Evolutionary conservation across 2,888 invertebrate species (phyloP).

Genomic region (Sminthurinus aureus): DNA sequence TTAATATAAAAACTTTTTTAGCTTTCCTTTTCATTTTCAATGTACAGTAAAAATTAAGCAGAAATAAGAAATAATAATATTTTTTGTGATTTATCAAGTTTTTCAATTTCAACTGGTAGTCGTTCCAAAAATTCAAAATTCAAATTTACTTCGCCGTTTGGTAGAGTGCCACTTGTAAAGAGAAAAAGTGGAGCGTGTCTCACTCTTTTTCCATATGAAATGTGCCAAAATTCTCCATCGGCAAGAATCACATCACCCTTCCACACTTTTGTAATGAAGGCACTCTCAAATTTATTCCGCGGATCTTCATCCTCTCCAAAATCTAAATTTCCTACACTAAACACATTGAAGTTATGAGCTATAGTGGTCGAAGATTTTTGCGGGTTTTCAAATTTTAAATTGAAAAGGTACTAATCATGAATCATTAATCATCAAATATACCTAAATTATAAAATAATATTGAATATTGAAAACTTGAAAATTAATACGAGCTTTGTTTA

Average conservation of each 20-base stretch:
- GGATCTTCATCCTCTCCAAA: not conserved
- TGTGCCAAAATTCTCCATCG: slow-evolving; percentile 50
- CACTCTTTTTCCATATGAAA: slow-evolving; percentile 46
- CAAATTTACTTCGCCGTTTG: slow-evolving; percentile 49
- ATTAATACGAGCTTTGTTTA: not conserved
- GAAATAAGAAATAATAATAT: too few relatives aligned
- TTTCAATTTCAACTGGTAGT: too few relatives aligned
- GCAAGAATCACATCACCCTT: slow-evolving; percentile 55
- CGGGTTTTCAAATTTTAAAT: too few relatives aligned
- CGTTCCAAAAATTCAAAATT: too few relatives aligned
- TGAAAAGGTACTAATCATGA: too few relatives aligned
- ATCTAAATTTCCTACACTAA: not conserved
- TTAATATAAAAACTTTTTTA: too few relatives aligned
- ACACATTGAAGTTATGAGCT: not conserved
- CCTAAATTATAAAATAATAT: too few relatives aligned
- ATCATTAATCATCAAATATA: too few relatives aligned
- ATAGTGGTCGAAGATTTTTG: not conserved
- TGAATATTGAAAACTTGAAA: too few relatives aligned
- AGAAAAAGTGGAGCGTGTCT: slow-evolving; percentile 49
- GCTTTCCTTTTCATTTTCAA: too few relatives aligned
- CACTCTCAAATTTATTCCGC: slow-evolving; percentile 32
- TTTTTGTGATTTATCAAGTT: too few relatives aligned
- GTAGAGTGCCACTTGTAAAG: slow-evolving; percentile 50
- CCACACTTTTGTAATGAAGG: slow-evolving; percentile 45
- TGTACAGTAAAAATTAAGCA: too few relatives aligned